Conservation (phyloP, 2,888 invertebrate species). For the Nomada fucata region DNA sequence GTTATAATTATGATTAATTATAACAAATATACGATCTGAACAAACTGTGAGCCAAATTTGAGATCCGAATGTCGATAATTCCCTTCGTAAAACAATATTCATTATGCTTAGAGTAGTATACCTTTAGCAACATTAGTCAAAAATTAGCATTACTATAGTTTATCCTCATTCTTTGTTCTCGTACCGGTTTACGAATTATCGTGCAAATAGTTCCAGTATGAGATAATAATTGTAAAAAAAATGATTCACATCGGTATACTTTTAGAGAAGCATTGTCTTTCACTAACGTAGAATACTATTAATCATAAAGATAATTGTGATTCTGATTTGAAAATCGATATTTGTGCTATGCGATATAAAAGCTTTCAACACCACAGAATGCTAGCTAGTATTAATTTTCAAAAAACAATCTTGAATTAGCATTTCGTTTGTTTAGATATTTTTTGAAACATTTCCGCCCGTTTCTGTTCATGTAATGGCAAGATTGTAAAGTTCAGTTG, state of each 20-base stretch:
- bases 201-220: background rate
- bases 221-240: conserved; percentile 17
- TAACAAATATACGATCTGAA: too few relatives aligned
- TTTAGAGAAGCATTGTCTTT: background rate
- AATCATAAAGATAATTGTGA: conserved; percentile 7
- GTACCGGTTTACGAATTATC: background rate
- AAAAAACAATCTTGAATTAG: conserved; percentile 7
- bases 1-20: too few relatives aligned
- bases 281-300: background rate
- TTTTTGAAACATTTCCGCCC: background rate
- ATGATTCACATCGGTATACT: background rate
- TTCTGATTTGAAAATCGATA: conserved; percentile 4
- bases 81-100: too few relatives aligned
- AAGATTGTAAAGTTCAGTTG: conserved; percentile 3
- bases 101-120: conserved; percentile 4
- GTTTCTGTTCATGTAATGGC: background rate
- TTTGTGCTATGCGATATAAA: conserved; percentile 32
- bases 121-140: background rate
- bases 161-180: too few relatives aligned
- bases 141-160: too few relatives aligned
- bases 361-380: conserved; percentile 63
- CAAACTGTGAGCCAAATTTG: too few relatives aligned
- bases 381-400: conserved; percentile 36
- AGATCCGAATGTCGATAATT: too few relatives aligned
- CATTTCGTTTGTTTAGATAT: background rate